Conservation (phyloP, 1,140 invertebrate genomes). For the Lycorma delicatula region DNA sequence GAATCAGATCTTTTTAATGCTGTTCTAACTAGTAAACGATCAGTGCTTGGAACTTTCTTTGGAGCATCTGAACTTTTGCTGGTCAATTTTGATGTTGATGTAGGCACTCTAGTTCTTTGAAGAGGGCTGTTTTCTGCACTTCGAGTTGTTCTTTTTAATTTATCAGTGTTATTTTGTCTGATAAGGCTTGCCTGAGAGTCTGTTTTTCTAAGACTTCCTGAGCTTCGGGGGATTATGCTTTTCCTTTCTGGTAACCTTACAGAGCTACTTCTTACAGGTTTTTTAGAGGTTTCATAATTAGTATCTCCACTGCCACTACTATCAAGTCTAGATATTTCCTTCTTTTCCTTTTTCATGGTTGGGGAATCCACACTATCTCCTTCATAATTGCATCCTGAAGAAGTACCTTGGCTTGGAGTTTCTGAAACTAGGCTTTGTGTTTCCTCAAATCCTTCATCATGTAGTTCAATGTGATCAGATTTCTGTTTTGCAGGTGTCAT, state of each 20-base stretch:
- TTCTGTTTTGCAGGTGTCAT: constrained; percentile 35
- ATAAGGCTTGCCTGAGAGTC: constrained; percentile 28
- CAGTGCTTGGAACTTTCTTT: constrained; percentile 10
- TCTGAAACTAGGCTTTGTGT: constrained; percentile 77
- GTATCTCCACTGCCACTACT: constrained; percentile 32
- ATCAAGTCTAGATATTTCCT: constrained; percentile 26
- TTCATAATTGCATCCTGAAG: constrained; percentile 59
- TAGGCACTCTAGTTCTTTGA: constrained; percentile 18
- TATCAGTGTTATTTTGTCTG: constrained; percentile 13
- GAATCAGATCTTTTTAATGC: background rate
- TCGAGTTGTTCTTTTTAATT: background rate
- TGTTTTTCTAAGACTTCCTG: constrained; percentile 36
- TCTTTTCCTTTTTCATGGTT: constrained; percentile 18
- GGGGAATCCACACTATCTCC: constrained; percentile 46
- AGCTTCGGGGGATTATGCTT: constrained; percentile 32
- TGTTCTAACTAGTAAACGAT: background rate
- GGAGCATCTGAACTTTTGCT: background rate
- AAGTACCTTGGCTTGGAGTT: constrained; percentile 68
- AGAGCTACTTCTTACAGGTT: constrained; percentile 28
- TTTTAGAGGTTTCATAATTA: constrained; percentile 23
- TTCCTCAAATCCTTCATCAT: constrained; percentile 86
- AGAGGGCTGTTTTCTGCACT: constrained; percentile 13
- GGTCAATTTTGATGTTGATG: constrained; percentile 3
- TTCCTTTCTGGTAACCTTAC: constrained; percentile 32
- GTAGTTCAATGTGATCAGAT: constrained; percentile 55